phyloP scores from a whole-genome alignment of 2,888 invertebrate species.

The Drosophila buzzatii region DNA sequence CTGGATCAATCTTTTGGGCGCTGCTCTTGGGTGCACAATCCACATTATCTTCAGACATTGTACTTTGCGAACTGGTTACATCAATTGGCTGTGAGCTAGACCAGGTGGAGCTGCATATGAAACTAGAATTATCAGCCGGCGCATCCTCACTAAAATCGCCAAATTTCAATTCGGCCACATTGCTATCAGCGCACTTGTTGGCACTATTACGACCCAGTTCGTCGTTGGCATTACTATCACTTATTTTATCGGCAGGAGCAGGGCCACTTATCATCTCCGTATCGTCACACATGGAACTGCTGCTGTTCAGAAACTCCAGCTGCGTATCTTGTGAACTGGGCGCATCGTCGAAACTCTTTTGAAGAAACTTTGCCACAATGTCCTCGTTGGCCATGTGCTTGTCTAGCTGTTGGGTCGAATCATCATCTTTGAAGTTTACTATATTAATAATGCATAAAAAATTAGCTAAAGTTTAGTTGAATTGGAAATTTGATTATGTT shows the following conservation, averaged over 20 bases:
- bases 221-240: not conserved
- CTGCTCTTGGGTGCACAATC: conserved; percentile 48
- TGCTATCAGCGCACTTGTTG: conserved; percentile 27
- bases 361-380: conserved; percentile 73
- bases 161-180: conserved; percentile 65
- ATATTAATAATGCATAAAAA: not conserved
- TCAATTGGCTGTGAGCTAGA: conserved; percentile 46
- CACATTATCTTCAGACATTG: conserved; percentile 43
- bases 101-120: conserved; percentile 72
- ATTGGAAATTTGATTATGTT: not conserved
- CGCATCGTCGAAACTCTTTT: conserved; percentile 34
- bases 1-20: conserved; percentile 12
- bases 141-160: conserved; percentile 74
- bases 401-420: conserved; percentile 11
- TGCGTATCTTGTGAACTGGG: conserved; percentile 54
- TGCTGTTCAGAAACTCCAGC: conserved; percentile 81
- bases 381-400: conserved; percentile 70
- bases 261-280: conserved; percentile 53
- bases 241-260: not conserved
- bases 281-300: conserved; percentile 79
- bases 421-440: conserved; percentile 35
- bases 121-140: conserved; percentile 26
- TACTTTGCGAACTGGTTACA: conserved; percentile 8
- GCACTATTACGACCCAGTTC: not conserved
- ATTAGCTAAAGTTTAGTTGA: not conserved